A percentile compares a stretch with the other conserved stretches of the same genome.
Conservation (phyloP, 2,113 vertebrate genomes). For the Clinocottus analis region DNA sequence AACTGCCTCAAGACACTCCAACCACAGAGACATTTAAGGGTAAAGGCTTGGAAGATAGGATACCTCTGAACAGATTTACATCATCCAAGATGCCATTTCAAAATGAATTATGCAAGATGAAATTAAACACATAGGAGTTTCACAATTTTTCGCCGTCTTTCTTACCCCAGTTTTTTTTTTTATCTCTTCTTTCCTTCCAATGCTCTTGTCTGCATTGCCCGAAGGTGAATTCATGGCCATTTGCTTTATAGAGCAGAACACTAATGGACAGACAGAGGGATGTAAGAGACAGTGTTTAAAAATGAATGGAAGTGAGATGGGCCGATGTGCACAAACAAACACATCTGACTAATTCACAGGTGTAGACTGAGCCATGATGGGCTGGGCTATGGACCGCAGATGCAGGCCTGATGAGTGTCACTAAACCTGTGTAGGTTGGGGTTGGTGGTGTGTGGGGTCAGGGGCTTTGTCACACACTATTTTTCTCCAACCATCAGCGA, state of each 20-base stretch:
- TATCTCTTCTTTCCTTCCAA: conserved; percentile 34
- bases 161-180: conserved; percentile 27
- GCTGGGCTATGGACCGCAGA: not conserved
- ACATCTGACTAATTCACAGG: conserved; percentile 69
- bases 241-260: conserved; percentile 75
- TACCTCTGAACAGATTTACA: conserved; percentile 82
- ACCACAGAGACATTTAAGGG: conserved; percentile 81
- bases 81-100: conserved; percentile 82
- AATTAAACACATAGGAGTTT: conserved; percentile 83
- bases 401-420: conserved; percentile 16
- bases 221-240: conserved; percentile 80
- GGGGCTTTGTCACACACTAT: conserved; percentile 30
- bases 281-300: conserved; percentile 79
- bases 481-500: conserved; percentile 15
- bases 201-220: conserved; percentile 71
- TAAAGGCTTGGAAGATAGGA: conserved; percentile 78
- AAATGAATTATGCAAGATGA: conserved; percentile 84
- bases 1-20: conserved; percentile 81
- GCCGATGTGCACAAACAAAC: conserved; percentile 78
- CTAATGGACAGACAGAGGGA: conserved; percentile 74
- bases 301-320: conserved; percentile 80
- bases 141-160: conserved; percentile 68
- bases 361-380: conserved; percentile 13
- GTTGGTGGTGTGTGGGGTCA: conserved; percentile 14
- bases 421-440: not conserved